Base-by-base conservation (phyloP, 2,113 vertebrate genomes). In the Sardina pilchardus region DNA sequence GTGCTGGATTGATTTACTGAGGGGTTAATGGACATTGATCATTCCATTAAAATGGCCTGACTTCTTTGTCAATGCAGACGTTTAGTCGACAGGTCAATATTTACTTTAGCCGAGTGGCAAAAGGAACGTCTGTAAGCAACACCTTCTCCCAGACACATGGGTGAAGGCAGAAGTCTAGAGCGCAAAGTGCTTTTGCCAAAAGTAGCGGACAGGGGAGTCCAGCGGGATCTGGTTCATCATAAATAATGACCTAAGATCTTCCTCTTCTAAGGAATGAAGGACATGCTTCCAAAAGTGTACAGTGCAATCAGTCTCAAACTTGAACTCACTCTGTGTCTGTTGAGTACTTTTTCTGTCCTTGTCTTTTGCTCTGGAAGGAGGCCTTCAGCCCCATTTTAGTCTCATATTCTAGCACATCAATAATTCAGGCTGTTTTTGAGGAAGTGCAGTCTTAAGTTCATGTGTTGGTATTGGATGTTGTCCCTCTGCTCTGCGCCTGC, bases 1-100 rank as follows among this genome's bases (percentile, higher is more conserved):
- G 80, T 78, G 82, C 81, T 24, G 34, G 87, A 92, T 75, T 71
- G 26, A 89, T 89, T 87, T 84, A 86, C 83, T 30, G 44, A 85
- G 21, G 44, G 45, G 84, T 86, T 93, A 91, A 93, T 93, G 91
- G 87, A 91, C 91, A 93, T 92, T 48, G 91, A 93, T 91, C 89
- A 90, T 85, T 83, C 82, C 19, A 34, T 84, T 53, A 86, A 71
- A 71, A 88, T 53, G 89, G 82, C 90, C 85, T 92, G 88, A 93
- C 90, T 82, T 86, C 71, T 85, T 43, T 86, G 82, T 84, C 89
- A 89, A 82, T 83, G 88, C 84, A 82, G 88, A 81, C 86, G 87
- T 88, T 91, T 85, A 86, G 81, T 84, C 26, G 56, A 42, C 75
- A 63, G 83, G 85, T 93, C 92, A 91, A 92, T 93, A 94, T 90